Conservation (phyloP, 2,113 vertebrate species). For the Platysteira castanea region DNA sequence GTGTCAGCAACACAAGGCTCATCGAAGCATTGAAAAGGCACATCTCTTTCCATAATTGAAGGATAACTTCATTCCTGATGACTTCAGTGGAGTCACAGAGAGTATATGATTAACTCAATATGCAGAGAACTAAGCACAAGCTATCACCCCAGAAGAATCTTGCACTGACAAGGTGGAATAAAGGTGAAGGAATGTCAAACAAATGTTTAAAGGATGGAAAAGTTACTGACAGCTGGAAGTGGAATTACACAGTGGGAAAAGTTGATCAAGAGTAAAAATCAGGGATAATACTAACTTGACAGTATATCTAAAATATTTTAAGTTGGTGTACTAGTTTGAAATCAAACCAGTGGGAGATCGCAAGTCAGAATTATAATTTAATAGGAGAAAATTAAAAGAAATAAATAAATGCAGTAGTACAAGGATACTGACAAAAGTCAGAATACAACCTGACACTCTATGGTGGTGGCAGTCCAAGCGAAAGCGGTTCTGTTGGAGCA, state of each 20-base stretch:
- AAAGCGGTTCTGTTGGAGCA: too few species aligned
- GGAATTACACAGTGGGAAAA: neutral
- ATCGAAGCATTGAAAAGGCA: neutral
- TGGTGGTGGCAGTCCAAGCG: too few species aligned
- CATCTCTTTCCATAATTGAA: constrained; percentile 6
- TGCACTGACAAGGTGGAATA: neutral
- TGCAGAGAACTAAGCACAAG: neutral
- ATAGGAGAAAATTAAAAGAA: too few species aligned
- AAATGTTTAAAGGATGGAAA: neutral
- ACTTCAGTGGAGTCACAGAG: neutral
- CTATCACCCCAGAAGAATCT: neutral
- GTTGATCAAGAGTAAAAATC: neutral
- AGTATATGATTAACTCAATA: neutral
- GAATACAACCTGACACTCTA: too few species aligned
- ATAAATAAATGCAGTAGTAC: too few species aligned
- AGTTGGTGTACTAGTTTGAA: too few species aligned
- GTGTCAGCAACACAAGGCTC: neutral
- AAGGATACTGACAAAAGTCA: too few species aligned
- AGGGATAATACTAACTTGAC: neutral
- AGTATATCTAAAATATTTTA: neutral
- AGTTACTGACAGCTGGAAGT: neutral
- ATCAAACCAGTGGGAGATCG: too few species aligned
- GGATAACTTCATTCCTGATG: neutral
- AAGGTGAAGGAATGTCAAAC: neutral
- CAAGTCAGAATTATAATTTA: too few species aligned